Conservation (phyloP, 2,888 invertebrate species). For the Melinopterus prodromus region DNA sequence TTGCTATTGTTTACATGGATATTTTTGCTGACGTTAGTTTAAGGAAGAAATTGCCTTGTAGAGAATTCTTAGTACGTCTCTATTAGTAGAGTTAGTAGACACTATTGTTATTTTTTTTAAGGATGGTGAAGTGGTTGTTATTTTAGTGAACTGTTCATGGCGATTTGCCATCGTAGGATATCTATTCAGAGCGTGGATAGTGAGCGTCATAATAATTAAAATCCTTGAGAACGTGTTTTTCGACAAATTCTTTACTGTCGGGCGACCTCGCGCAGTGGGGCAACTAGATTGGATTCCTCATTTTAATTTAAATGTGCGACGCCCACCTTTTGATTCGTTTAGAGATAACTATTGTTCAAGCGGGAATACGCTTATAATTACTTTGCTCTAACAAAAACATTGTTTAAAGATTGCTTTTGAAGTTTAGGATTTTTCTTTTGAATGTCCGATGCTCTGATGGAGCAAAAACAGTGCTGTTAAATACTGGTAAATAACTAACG, state of each 20-base stretch:
- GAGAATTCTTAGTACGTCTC: background rate
- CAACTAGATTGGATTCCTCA: background rate
- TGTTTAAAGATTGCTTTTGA: background rate
- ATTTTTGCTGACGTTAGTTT: background rate
- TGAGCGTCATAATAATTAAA: background rate
- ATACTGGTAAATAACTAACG: no score
- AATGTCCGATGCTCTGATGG: no score
- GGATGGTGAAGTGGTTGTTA: background rate
- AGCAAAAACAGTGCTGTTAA: no score
- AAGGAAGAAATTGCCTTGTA: background rate
- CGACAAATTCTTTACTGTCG: background rate
- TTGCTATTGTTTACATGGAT: background rate
- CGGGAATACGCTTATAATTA: no score
- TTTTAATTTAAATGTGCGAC: background rate
- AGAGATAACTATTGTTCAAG: background rate
- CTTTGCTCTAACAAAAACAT: background rate
- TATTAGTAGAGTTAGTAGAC: background rate
- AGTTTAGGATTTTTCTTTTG: background rate
- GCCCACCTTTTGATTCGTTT: background rate
- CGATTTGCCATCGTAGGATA: background rate
- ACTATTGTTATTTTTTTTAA: background rate
- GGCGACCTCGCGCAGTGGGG: background rate
- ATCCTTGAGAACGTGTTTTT: slow-evolving; percentile 4
- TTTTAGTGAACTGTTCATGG: background rate
- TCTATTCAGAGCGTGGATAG: background rate